Evolutionary conservation across 2,797 vertebrate species (phyloP), one percentile per base, ranked within the genome.

Genomic region (Chaunax sp.): DNA sequence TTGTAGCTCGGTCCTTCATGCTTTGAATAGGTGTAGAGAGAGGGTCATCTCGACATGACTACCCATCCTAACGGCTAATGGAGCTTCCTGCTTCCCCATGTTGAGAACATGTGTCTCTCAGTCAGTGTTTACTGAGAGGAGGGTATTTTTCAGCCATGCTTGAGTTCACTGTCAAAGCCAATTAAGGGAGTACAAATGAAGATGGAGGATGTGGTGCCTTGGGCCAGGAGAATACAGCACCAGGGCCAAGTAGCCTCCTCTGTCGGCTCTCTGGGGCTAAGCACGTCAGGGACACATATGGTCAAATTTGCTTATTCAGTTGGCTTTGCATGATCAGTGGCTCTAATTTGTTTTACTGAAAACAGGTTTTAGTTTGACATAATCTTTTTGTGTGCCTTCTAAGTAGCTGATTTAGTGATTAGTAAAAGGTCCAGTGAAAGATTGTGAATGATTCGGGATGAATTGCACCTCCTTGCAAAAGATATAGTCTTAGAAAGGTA

Each of bases 181-280:
- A 92, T 92, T 90, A 92, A 80, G 73, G 64, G 72, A 65, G 63
- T 72, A 85, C 85, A 90, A 91, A 92, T 91, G 78, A 90, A 93
- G 89, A 90, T 88, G 75, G 90, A 92, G 78, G 76, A 88, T 64
- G 69, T 57, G 18, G 72, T 33, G 85, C 87, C 80, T 81, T 41
- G 2, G 86, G 89, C 82, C 87, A 86, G 79, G 62, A 81, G 77
- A 87, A 72, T 19, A 54, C 65, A 74, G 76, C 73, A 77, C 49
- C 55, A 18, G 76, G 80, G 82, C 83, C 78, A 91, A 83, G 70
- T 80, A 73, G 61, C 81, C 80, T 69, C 60, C 43, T 77, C 59
- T 77, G 51, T 75, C 30, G 28, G 64, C 69, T 35, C 53, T 66
- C 55, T 44, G 26, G 50, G 59, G 57, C 60, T 68, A 51, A 85